A percentile compares a stretch with the other conserved stretches of the same genome.
Conservation (phyloP, 2,888 invertebrate species). For the Cancer borealis region DNA sequence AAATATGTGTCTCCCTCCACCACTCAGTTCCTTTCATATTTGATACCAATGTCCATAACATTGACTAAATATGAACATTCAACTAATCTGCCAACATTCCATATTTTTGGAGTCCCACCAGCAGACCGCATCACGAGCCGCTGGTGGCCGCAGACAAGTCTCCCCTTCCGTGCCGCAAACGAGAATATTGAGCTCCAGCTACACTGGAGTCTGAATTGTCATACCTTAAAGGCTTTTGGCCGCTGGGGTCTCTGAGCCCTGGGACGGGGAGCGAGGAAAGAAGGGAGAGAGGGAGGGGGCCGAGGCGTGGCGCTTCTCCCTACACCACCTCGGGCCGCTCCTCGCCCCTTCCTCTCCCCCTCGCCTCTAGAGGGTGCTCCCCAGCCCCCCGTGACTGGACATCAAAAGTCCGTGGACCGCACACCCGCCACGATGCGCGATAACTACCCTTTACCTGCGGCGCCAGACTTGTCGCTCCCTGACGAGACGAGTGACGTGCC, state of each 20-base stretch:
- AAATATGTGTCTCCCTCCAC: background rate
- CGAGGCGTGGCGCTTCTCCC: constrained; percentile 31
- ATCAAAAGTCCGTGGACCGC: constrained; percentile 68
- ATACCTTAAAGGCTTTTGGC: background rate
- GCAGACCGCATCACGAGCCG: background rate
- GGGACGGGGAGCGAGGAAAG: background rate
- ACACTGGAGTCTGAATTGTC: constrained; percentile 25
- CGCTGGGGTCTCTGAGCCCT: constrained; percentile 16
- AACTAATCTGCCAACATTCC: background rate
- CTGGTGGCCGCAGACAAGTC: background rate
- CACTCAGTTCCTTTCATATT: background rate
- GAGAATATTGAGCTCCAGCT: constrained; percentile 30
- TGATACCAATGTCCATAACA: background rate
- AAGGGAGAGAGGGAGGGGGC: background rate
- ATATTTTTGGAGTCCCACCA: background rate
- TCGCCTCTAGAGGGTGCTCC: constrained; percentile 18
- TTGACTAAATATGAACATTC: background rate
- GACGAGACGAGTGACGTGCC: background rate
- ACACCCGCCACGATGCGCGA: constrained; percentile 58
- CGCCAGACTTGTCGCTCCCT: background rate
- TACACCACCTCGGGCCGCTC: constrained; percentile 10
- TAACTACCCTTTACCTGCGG: constrained; percentile 42
- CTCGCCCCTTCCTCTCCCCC: constrained; percentile 24
- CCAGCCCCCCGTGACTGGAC: constrained; percentile 54
- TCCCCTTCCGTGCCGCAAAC: constrained; percentile 7